Evolutionary conservation across 2,888 invertebrate genomes (phyloP).

Genomic region (Idaea biselata): DNA sequence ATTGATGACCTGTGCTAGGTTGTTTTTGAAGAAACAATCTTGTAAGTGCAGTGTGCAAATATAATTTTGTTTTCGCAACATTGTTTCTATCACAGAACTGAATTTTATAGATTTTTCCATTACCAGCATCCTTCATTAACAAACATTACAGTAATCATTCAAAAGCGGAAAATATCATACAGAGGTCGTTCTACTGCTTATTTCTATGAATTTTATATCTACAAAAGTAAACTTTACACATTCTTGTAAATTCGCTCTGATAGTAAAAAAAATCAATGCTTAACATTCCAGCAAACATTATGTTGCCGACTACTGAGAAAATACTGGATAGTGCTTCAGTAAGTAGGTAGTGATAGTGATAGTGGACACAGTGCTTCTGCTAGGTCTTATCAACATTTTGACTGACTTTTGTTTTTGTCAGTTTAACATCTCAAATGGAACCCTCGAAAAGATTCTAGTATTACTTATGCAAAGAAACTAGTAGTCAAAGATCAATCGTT

Average conservation of each 20-base stretch:
- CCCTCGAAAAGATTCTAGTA: too few relatives aligned
- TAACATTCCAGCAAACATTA: background rate
- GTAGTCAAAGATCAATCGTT: too few relatives aligned
- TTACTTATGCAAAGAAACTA: too few relatives aligned
- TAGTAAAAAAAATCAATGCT: background rate
- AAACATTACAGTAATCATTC: background rate
- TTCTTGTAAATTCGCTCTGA: background rate
- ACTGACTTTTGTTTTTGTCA: too few relatives aligned
- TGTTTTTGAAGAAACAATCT: too few relatives aligned
- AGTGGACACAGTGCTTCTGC: too few relatives aligned
- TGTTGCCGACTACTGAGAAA: too few relatives aligned
- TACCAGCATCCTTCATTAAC: background rate
- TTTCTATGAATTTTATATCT: background rate
- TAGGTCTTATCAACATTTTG: too few relatives aligned
- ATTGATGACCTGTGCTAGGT: too few relatives aligned
- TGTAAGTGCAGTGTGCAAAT: background rate
- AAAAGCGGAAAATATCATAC: background rate
- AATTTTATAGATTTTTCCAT: conserved; percentile 1
- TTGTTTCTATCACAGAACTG: background rate
- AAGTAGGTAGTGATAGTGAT: too few relatives aligned
- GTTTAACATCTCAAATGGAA: too few relatives aligned
- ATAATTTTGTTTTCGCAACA: background rate
- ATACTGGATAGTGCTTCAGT: too few relatives aligned
- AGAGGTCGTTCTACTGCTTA: background rate
- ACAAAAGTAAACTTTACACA: background rate